These are phyloP conservation scores for Argyrosomus japonicus DNA, from an alignment of 2,113 vertebrate genomes.

Conservation along the genomic window DNA sequence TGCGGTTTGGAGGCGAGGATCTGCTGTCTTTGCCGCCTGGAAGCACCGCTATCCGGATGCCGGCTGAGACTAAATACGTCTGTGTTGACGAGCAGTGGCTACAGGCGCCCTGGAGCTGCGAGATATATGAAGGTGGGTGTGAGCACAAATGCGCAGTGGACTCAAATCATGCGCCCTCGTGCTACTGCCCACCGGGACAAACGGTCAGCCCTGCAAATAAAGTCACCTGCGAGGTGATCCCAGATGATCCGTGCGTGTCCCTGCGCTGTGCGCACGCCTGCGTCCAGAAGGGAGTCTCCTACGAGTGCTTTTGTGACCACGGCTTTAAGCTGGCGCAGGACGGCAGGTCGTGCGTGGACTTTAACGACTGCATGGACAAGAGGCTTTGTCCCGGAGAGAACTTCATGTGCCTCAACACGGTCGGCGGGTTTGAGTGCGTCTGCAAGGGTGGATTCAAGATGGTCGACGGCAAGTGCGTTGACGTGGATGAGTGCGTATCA, in stretches of 20 bases:
- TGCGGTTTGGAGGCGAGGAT: slow-evolving; percentile 18
- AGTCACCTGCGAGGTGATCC: slow-evolving; percentile 51
- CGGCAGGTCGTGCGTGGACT: slow-evolving; percentile 61
- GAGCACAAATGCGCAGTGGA: slow-evolving; percentile 54
- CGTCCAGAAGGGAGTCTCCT: neutral
- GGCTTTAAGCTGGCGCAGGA: slow-evolving; percentile 69
- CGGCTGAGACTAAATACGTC: slow-evolving; percentile 40
- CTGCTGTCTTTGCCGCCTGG: slow-evolving; percentile 42
- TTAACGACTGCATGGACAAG: slow-evolving; percentile 71
- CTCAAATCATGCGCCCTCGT: neutral
- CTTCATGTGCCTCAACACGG: slow-evolving; percentile 63
- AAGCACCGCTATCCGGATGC: slow-evolving; percentile 41
- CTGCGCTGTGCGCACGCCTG: slow-evolving; percentile 68
- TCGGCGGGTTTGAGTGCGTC: slow-evolving; percentile 65
- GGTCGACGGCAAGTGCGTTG: slow-evolving; percentile 53
- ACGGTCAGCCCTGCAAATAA: slow-evolving; percentile 34
- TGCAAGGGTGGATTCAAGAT: slow-evolving; percentile 68
- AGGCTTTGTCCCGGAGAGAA: slow-evolving; percentile 65
- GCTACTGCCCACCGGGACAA: slow-evolving; percentile 65
- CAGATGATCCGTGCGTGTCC: slow-evolving; percentile 47
- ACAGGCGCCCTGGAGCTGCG: slow-evolving; percentile 76
- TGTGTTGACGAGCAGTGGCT: slow-evolving; percentile 66
- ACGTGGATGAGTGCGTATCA: slow-evolving; percentile 74
- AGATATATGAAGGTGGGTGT: slow-evolving; percentile 66
- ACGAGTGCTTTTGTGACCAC: slow-evolving; percentile 60